phyloP scores from a whole-genome alignment of 2,888 invertebrate genomes.

The Ophion ellenae region DNA sequence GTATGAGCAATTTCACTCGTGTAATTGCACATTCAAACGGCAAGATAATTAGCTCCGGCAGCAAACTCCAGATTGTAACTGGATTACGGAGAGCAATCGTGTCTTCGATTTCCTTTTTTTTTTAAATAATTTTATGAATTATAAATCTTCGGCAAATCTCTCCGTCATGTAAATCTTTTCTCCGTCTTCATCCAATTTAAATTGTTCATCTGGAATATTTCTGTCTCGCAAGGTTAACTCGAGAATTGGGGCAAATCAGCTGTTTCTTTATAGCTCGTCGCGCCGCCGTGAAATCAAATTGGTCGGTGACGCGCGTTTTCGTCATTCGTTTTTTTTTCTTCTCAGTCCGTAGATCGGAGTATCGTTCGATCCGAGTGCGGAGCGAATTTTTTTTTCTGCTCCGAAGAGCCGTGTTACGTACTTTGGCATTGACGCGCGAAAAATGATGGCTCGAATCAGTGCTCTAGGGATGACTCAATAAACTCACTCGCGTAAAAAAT shows the following conservation, averaged over 20 bases:
- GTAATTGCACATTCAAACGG: neutral
- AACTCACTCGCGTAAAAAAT: too few relatives aligned
- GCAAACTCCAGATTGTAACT: neutral
- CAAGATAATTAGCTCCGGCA: constrained; percentile 19
- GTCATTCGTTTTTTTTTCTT: neutral
- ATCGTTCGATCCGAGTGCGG: too few relatives aligned
- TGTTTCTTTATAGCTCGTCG: constrained; percentile 20
- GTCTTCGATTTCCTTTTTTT: neutral
- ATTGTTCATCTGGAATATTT: neutral
- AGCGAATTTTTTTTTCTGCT: neutral
- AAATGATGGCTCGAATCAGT: neutral
- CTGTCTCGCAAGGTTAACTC: neutral
- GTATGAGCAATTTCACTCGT: neutral
- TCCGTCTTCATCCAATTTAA: neutral
- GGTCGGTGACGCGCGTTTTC: neutral
- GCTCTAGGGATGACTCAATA: neutral
- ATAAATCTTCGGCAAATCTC: neutral
- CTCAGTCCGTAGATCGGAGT: neutral
- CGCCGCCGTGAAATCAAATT: neutral
- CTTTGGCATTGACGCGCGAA: neutral
- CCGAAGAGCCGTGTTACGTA: neutral
- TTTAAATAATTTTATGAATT: neutral
- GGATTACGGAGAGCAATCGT: neutral
- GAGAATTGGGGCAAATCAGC: constrained; percentile 22
- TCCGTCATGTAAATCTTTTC: neutral